Percentiles rank a stretch among this genome's conserved stretches.
phyloP scores from a whole-genome alignment of 2,113 vertebrate species.

The Sphaerodactylus townsendi region DNA sequence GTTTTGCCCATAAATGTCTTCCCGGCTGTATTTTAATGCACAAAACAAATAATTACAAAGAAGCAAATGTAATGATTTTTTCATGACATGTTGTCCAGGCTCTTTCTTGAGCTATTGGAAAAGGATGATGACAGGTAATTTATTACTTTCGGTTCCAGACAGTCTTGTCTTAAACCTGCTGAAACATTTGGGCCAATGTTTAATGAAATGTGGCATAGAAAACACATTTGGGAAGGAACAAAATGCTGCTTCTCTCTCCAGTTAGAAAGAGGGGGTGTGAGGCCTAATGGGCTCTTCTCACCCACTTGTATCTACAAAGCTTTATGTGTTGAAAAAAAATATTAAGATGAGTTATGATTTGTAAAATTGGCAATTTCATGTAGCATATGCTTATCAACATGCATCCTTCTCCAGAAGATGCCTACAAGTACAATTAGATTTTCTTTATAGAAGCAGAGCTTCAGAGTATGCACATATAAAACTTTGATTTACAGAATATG shows the following conservation, averaged over 20 bases:
- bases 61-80: not conserved
- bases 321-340: constrained; percentile 15
- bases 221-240: not conserved
- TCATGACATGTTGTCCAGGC: not conserved
- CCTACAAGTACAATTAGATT: constrained; percentile 43
- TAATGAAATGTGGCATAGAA: not conserved
- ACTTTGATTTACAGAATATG: constrained; percentile 55
- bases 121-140: constrained; percentile 19
- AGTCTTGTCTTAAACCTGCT: not conserved
- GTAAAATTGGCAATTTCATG: constrained; percentile 24
- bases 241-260: not conserved
- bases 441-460: constrained; percentile 16
- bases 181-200: not conserved
- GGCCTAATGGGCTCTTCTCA: not conserved
- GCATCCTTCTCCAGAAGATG: constrained; percentile 33
- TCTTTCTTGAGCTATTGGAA: not conserved
- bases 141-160: not conserved
- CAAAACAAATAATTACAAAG: not conserved
- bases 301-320: not conserved
- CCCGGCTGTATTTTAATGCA: not conserved
- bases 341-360: constrained; percentile 25
- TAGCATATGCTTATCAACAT: constrained; percentile 24
- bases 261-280: constrained; percentile 6
- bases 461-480: constrained; percentile 13
- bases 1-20: too few relatives aligned